Evolutionary conservation across 2,888 invertebrate genomes (phyloP).

Genomic region (Apamea epomidion): DNA sequence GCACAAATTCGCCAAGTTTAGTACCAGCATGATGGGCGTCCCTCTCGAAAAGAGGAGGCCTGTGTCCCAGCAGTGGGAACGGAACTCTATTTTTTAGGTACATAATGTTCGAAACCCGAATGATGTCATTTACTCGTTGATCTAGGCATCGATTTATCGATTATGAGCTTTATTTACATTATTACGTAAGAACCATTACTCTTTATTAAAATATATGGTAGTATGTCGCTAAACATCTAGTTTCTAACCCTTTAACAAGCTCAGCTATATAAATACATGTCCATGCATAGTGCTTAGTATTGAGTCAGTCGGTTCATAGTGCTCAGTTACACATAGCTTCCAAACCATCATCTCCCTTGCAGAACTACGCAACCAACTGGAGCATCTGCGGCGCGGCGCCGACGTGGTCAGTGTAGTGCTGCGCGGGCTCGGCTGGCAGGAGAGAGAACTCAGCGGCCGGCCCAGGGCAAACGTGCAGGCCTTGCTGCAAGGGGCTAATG

Average conservation of each 20-base stretch:
- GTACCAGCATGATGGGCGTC: neutral
- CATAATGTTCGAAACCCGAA: neutral
- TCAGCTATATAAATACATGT: neutral
- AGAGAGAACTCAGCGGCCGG: conserved; percentile 78
- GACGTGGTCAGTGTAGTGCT: conserved; percentile 83
- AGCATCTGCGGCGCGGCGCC: conserved; percentile 78
- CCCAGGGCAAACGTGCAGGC: conserved; percentile 71
- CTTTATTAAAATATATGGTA: neutral
- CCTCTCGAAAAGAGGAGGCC: neutral
- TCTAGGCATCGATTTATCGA: neutral
- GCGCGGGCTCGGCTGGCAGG: conserved; percentile 86
- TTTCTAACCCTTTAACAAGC: neutral
- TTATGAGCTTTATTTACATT: neutral
- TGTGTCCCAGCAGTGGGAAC: neutral
- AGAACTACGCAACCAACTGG: conserved; percentile 79
- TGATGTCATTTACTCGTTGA: neutral
- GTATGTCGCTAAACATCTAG: neutral
- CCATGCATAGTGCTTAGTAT: neutral
- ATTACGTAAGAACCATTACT: neutral
- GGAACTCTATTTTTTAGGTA: neutral
- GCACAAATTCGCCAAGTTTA: neutral
- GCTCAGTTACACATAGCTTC: neutral
- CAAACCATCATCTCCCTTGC: neutral
- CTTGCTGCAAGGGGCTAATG: conserved; percentile 70
- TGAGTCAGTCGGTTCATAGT: neutral